Base-by-base conservation (phyloP, 2,797 vertebrate species). In the Propithecus perrieri region DNA sequence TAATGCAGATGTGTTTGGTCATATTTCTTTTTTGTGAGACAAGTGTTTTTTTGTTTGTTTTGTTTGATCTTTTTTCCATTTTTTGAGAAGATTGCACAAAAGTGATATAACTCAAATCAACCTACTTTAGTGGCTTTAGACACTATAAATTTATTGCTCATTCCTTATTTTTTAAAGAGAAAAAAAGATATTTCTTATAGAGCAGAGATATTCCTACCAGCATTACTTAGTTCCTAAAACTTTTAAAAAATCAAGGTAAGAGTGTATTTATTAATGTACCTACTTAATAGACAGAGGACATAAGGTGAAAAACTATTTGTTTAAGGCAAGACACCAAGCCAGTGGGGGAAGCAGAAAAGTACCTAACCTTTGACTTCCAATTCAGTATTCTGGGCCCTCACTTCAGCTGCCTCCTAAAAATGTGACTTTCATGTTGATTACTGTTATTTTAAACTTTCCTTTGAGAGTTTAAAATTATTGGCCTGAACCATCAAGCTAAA, bases 401-500 rank as follows among this genome's bases (percentile, higher is more conserved):
- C 7, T 84, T 35, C 5, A 65, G 12, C 13, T 85, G 11, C 59
- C n/a, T 50, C 53, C 20, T 79, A n/a, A 85, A 88, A 76, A 12
- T 71, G 8, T 41, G 38, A 50, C 17, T 93, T 85, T 81, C 38
- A 65, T 85, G 59, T 38, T 90, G 76, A 84, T 72, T 63, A 55
- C 30, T 75, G 1, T 80, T 96, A 85, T 80, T 96, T 79, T 94
- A 81, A 87, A 71, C 24, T 6, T 80, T 67, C 50, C 35, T 61
- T 9, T 74, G 38, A 74, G 30, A 65, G 48, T 84, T 72, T 20
- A 85, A 85, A 96, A 48, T 91, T 88, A 85, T 24, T 75, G 50
- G 12, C 18, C 57, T 75, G 59, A 85, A 65, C 15, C 24, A 38
- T 89, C 69, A 72, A 94, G 26, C 8, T 83, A 46, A 87, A 85